Evolutionary conservation across 2,888 invertebrate genomes (phyloP), one percentile per base, ranked within the genome.

Genomic region (Apamea monoglypha): DNA sequence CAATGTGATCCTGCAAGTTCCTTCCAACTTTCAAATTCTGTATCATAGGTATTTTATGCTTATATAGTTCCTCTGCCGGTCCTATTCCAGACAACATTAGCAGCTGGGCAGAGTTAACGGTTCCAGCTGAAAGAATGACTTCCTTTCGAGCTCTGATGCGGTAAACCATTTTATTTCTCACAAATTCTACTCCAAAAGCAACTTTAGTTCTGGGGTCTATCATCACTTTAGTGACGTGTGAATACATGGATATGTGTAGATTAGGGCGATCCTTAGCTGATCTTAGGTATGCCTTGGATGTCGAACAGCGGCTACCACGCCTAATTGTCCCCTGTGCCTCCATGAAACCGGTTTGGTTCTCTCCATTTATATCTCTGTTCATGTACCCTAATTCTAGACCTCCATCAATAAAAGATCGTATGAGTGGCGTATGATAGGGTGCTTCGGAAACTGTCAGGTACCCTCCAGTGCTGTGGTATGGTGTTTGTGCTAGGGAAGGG

Each of bases 31-130:
- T 97, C 1, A 98, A 95, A 92, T 99, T 98, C 92, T 98, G 98
- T 73, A 99, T 97, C 0, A 98, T 96, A 0, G 98, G 98, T 88
- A 99, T 98, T 74, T 98, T 97, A 88, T 98, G 97, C 89, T 98
- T 97, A n/a, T 97, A 95, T 78, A 99, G 92, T 90, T 98, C 98
- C 36, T 97, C 97, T 74, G 97, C 97, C 0, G 98, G 98, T 0
- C 98, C 98, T 21, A 99, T 97, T 0, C 99, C 99, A 16, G 99
- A 99, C 0, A 99, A 94, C 99, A 99, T 99, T 63, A 99, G 95
- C 4, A 99, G 92, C 92, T 99, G 99, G 0, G 99, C 99, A 0
- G 99, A 98, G 92, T 99, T 99, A 0, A 99, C 97, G 0, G 99
- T 97, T 0, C 99, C 99, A 0, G 98, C 99, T 1, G 99, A 98